Conservation (phyloP, 2,888 invertebrate genomes). For the Acleris literana region DNA sequence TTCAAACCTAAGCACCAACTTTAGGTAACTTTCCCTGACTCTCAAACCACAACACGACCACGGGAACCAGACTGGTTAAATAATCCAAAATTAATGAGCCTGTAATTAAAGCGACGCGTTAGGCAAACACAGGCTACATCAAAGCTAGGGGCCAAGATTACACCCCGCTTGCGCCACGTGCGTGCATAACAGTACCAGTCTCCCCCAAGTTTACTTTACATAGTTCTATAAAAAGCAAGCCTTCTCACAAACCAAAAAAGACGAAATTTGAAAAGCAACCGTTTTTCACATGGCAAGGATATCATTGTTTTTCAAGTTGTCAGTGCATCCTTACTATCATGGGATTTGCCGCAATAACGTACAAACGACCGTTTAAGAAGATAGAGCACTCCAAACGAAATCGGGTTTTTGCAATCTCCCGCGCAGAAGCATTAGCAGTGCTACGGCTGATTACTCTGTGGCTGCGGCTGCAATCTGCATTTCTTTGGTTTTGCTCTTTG, state of each 20-base stretch:
- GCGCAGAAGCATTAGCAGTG: constrained; percentile 30
- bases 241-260: constrained; percentile 40
- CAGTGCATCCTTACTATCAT: constrained; percentile 77
- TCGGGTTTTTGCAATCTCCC: constrained; percentile 56
- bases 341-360: constrained; percentile 76
- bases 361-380: constrained; percentile 61
- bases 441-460: constrained; percentile 26
- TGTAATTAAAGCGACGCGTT: constrained; percentile 77
- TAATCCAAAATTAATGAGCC: constrained; percentile 80
- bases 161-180: constrained; percentile 79
- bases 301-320: constrained; percentile 60
- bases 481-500: constrained; percentile 14
- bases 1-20: constrained; percentile 11
- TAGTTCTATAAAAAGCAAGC: not conserved
- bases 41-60: constrained; percentile 41
- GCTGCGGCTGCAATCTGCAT: constrained; percentile 23
- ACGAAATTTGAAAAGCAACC: constrained; percentile 38
- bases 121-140: constrained; percentile 76
- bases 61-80: constrained; percentile 57
- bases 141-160: constrained; percentile 75
- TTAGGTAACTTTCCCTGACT: constrained; percentile 39
- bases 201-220: constrained; percentile 44
- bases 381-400: constrained; percentile 59
- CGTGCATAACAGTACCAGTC: constrained; percentile 60
- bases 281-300: constrained; percentile 35